Evolutionary conservation across 2,797 vertebrate species (phyloP), one percentile per base, ranked within the genome.

Genomic region (Cuculus canorus): DNA sequence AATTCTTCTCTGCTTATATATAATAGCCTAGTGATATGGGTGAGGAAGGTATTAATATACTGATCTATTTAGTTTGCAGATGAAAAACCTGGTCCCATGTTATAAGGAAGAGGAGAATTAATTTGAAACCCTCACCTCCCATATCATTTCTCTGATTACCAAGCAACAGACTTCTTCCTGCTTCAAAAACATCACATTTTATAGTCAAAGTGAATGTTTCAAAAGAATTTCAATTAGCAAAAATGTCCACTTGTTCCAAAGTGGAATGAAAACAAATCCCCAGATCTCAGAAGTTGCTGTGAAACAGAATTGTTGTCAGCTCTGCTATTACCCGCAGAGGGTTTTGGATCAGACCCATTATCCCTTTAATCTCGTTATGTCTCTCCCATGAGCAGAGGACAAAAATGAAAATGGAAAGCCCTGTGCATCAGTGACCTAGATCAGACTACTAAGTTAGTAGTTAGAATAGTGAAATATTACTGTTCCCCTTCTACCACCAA

Each of bases 141-240:
- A 69, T 22, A 61, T 6, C 4, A 28, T 66, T 91, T 84, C 47
- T 27, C 71, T 82, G 56, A 91, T 60, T 76, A 78, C 13, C 28
- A 86, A 88, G 65, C 13, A 92, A 60, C 53, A 80, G 28, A 30
- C 21, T 50, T 90, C 50, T 30, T 87, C 24, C 48, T 85, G 17
- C 75, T 89, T 81, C 39, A 93, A 73, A 68, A 82, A 72, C 43
- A 56, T 48, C 57, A 39, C n/a, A 75, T 94, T 80, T 78, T 68
- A 27, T 24, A 83, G 64, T 91, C 63, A 92, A 87, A 82, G 91
- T 37, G n/a, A 82, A 53, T 21, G 48, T 93, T 93, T 96, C 84
- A 82, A 86, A 91, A 76, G 60, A 91, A 91, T 95, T 96, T 92
- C 76, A 93, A 95, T 93, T 96, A 92, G 72, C 61, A 90, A 78